Evolutionary conservation across 2,888 invertebrate genomes (phyloP), one percentile per base, ranked within the genome.

Genomic region (Hypselothyrea guttata): DNA sequence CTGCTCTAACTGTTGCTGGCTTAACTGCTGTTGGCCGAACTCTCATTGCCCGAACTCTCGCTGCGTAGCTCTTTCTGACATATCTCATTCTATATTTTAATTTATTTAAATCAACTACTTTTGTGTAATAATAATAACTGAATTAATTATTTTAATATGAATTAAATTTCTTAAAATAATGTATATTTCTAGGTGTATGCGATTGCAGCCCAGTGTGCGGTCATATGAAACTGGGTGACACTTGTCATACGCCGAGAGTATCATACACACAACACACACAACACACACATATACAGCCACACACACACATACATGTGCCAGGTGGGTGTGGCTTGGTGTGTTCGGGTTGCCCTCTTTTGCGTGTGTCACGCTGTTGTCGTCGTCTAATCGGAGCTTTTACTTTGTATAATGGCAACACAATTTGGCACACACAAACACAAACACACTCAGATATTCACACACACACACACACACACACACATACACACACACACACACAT

Each of bases 301-400:
- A 27, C 27, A 34, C 38, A 47, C 37, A 45, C 5, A 42, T 22
- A 27, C 18, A 33, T 8, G 7, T 46, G 56, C 37, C 35, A 46
- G 55, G 51, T 72, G 65, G 79, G 81, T 61, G 76, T 83, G 79
- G n/a, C n/a, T 62, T 18, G 4, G 28, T 11, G 13, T 30, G 12
- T 11, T 41, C 22, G 8, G 11, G 3, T 41, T 41, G 11, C 52
- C 44, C 48, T 22, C 41, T 44, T 62, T 65, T 37, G 45, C 67
- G 49, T 60, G 49, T 60, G 48, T 42, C 51, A 47, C 22, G 34
- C 60, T 45, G 51, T 45, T 65, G 57, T 56, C 63, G 54, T 63
- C 71, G 64, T 73, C 62, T 67, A 77, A 81, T 77, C 84, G 78
- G 38, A 53, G 68, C 84, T 71, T 75, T 77, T 71, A 81, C 63